These are phyloP conservation scores for Pongo abelii DNA, from an alignment of 2,113 vertebrate genomes.

Conservation along the genomic window DNA sequence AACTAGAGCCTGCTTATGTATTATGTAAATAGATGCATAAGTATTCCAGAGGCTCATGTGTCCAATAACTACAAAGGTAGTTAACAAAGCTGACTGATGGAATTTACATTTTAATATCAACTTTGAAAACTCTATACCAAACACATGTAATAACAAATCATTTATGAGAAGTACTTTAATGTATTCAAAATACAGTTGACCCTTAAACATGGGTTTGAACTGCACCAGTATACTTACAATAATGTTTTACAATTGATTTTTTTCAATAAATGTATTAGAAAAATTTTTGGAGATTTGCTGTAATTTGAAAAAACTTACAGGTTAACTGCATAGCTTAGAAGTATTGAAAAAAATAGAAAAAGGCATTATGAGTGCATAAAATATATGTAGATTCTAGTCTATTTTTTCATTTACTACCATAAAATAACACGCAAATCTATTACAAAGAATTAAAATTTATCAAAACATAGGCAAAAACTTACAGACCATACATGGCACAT, in stretches of 20 bases:
- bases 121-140: neutral
- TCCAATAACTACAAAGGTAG: neutral
- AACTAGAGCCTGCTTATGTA: neutral
- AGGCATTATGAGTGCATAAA: neutral
- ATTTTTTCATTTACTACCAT: neutral
- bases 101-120: constrained; percentile 39
- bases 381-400: neutral
- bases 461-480: neutral
- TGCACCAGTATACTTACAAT: neutral
- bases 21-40: neutral
- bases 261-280: neutral
- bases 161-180: neutral
- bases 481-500: neutral
- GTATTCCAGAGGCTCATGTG: neutral
- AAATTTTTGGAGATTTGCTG: neutral
- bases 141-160: constrained; percentile 40
- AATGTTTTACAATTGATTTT: neutral
- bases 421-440: neutral
- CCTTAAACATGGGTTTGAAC: neutral
- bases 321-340: neutral
- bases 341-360: neutral
- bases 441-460: neutral
- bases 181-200: neutral
- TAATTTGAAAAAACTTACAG: neutral
- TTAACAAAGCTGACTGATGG: constrained; percentile 1